Conservation (phyloP, 2,113 vertebrate species). For the Lepisosteus oculatus region DNA sequence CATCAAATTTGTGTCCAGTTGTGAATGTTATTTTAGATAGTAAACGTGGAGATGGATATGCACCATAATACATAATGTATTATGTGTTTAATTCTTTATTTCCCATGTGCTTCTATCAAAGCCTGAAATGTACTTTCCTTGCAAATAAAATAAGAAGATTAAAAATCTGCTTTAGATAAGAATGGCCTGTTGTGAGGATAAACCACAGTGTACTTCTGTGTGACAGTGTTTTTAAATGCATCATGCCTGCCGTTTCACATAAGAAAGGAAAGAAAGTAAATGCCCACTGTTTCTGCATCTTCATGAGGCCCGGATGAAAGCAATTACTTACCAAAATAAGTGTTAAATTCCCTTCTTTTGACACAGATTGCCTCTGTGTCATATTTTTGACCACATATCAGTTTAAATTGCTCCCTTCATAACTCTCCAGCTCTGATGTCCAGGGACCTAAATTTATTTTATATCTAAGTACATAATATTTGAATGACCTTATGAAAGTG, state of each 20-base stretch:
- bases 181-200: background rate
- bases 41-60: background rate
- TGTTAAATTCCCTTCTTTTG: too few species aligned
- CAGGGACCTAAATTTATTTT: too few species aligned
- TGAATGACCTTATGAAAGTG: too few species aligned
- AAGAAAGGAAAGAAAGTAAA: background rate
- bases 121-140: constrained; percentile 5
- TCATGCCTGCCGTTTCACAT: too few species aligned
- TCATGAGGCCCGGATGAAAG: too few species aligned
- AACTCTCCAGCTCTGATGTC: too few species aligned
- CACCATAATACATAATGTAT: background rate
- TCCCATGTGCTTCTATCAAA: background rate
- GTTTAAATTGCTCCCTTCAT: too few species aligned
- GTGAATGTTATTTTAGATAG: background rate
- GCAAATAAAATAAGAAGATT: constrained; percentile 23
- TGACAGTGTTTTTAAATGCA: background rate
- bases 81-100: background rate
- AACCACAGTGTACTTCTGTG: background rate
- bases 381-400: too few species aligned
- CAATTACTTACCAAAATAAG: too few species aligned
- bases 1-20: background rate
- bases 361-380: too few species aligned
- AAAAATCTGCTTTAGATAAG: background rate
- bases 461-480: too few species aligned
- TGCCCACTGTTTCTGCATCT: background rate